phyloP scores from a whole-genome alignment of 2,888 invertebrate genomes.

The Atherix ibis region DNA sequence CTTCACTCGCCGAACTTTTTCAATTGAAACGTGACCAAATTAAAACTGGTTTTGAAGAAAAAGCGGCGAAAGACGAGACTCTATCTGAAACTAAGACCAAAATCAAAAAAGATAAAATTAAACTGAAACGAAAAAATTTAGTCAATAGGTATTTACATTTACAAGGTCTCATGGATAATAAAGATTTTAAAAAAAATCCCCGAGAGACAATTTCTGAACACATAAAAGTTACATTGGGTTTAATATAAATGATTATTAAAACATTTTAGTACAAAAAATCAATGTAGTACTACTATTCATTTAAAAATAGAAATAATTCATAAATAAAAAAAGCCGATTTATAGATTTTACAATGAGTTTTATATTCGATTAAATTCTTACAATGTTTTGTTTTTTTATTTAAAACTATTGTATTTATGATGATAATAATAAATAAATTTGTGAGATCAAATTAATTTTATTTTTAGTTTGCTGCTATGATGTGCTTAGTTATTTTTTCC shows the following conservation, averaged over 20 bases:
- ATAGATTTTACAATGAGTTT: too few species aligned
- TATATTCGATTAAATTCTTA: too few species aligned
- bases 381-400: too few species aligned
- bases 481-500: too few species aligned
- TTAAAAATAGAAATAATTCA: too few species aligned
- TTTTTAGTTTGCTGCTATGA: too few species aligned
- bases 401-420: too few species aligned
- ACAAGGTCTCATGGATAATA: constrained; percentile 22
- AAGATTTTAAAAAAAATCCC: constrained; percentile 25
- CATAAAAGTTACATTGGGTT: constrained; percentile 19
- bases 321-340: too few species aligned
- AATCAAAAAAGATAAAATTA: constrained; percentile 21
- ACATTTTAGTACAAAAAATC: not conserved
- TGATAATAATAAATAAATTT: too few species aligned
- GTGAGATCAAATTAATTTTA: too few species aligned
- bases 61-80: constrained; percentile 6
- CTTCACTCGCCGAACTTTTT: constrained; percentile 24
- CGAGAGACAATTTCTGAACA: constrained; percentile 23
- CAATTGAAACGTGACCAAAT: constrained; percentile 18
- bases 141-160: constrained; percentile 20
- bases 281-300: too few species aligned
- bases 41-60: constrained; percentile 14
- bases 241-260: not conserved
- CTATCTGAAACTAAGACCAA: constrained; percentile 2
- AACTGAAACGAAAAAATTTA: constrained; percentile 18